Percentiles rank a stretch among this genome's conserved stretches.
These are phyloP conservation scores for Caenorhabditis doughertyi DNA, from an alignment of 2,888 invertebrate species.

Conservation along the genomic window DNA sequence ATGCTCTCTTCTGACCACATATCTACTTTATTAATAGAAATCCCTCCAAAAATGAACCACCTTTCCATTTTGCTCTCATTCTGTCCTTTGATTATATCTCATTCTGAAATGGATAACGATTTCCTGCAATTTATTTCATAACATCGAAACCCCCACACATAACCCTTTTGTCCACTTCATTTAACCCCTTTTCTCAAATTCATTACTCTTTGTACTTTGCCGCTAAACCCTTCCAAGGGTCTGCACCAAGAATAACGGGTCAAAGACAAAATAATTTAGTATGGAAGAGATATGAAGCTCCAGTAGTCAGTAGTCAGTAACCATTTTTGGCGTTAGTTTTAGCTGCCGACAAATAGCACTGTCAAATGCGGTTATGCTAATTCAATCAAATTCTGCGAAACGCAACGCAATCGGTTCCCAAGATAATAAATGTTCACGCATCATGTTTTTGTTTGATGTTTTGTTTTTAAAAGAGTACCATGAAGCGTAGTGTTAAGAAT, in stretches of 20 bases:
- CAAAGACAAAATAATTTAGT: slow-evolving; percentile 58
- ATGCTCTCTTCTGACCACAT: slow-evolving; percentile 36
- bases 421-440: slow-evolving; percentile 36
- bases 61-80: not conserved
- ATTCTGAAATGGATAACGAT: slow-evolving; percentile 33
- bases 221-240: slow-evolving; percentile 1
- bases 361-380: slow-evolving; percentile 59
- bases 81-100: not conserved
- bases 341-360: slow-evolving; percentile 53
- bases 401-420: slow-evolving; percentile 21
- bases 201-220: slow-evolving; percentile 56
- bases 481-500: no score
- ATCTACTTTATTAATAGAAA: not conserved
- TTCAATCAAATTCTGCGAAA: slow-evolving; percentile 52
- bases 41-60: not conserved
- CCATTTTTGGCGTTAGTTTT: slow-evolving; percentile 44
- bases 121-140: slow-evolving; percentile 55
- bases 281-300: slow-evolving; percentile 8
- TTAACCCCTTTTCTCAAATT: slow-evolving; percentile 54
- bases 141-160: not conserved
- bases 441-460: slow-evolving; percentile 29
- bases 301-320: slow-evolving; percentile 30
- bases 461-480: no score
- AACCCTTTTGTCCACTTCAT: slow-evolving; percentile 43
- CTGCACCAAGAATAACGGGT: slow-evolving; percentile 11